Base-by-base conservation (phyloP, 1,140 invertebrate genomes). In the Druon quercuslanigerum region DNA sequence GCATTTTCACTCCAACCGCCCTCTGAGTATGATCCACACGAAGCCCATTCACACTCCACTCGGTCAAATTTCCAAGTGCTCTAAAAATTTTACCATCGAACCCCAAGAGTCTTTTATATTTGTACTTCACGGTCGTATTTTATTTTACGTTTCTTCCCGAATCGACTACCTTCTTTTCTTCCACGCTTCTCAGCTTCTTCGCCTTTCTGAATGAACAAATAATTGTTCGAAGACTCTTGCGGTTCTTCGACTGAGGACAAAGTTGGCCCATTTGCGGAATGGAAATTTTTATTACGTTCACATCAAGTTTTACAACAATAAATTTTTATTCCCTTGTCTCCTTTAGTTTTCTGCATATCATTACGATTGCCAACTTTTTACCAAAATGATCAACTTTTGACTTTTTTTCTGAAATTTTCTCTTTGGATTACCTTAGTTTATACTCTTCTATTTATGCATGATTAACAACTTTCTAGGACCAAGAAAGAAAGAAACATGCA, bases 121-220 rank as follows among this genome's bases (percentile, higher is more conserved):
- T 56, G 1, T 19, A 56, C 17, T 56, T 56, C 54, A 56, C 11
- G 54, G 54, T 56, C 54, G 17, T 56, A 56, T 56, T 56, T 56
- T 56, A 56, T 56, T 56, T 19, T 19, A 56, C 54, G 13, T 77
- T 77, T 56, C 57, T 73, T 72, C 52, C 51, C 14, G 56, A 12
- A 51, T 20, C 50, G 19, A 50, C 8, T 56, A 19, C 50, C 56
- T 50, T 40, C 17, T 51, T 73, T 51, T 66, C 40, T 71, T 19
- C 51, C 66, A 60, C 20, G 46, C 50, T 25, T 73, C 60, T 70
- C 75, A 71, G 20, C 46, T n/a, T 46, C 33, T 50, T 51, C 50
- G 40, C 11, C 50, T 57, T 52, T 50, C 11, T 14, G 56, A 4
- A 71, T 56, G 54, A 11, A 54, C 52, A 56, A 20, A 19, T 56